Base-by-base conservation (phyloP, 2,888 invertebrate species). In the Hydrotaea cyrtoneurina region DNA sequence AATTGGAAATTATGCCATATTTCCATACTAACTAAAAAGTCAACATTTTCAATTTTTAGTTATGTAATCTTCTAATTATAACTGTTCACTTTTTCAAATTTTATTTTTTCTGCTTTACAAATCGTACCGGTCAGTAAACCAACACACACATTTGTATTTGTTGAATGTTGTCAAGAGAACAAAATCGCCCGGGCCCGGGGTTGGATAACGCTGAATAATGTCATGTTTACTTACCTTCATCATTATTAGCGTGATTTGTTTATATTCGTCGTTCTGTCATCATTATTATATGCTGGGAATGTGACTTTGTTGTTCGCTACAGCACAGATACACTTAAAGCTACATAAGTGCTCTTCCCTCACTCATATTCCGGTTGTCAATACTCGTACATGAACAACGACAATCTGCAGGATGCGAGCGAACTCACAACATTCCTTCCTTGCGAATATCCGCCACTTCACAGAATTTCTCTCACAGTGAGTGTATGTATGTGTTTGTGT, bases 211-310 rank as follows among this genome's bases (percentile, higher is more conserved):
- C 62, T 23, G 43, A 0, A 15, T 72, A 62, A 73, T 69, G 17
- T 71, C 74, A 77, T 79, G 71, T 71, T 80, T 83, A 69, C 77
- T 80, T 83, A 69, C 77, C 74, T 77, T 71, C 77, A 77, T 80
- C 77, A 77, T 82, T 85, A 85, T 85, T 85, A 85, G 74, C 85
- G 36, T 85, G 79, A 82, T 85, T 75, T 75, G 57, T 55, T 85
- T 85, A 62, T 79, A 81, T 57, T 79, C n/a, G 46, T 69, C 59
- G 46, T 69, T 15, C 46, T 46, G 69, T 69, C 23, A 23, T 46
- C 36, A 66, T 66, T 39, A 23, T 46, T 23, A 7, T 72, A 66
- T 31, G 55, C 19, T 84, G 84, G 72, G 84, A 84, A 84, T 79
- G 69, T 85, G 85, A 82, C 81, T 82, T 85, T 78, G 74, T 74